These are phyloP conservation scores for Apogon talboti DNA, from an alignment of 2,797 vertebrate genomes.

Conservation along the genomic window DNA sequence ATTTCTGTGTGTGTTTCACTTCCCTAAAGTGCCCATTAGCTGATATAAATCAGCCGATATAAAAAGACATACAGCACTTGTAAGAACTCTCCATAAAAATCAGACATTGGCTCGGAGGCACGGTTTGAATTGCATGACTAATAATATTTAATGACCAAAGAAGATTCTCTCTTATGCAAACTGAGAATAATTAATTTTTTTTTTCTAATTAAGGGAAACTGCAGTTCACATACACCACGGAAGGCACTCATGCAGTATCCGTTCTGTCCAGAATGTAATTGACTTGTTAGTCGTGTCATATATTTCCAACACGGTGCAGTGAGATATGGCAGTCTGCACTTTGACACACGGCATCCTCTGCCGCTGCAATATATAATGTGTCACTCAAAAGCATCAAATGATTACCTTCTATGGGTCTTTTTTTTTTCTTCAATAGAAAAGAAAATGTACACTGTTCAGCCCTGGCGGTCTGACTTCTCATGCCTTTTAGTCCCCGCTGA, in stretches of 20 bases:
- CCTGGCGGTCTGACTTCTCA: background rate
- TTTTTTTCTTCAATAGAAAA: background rate
- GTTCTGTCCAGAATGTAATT: conserved; percentile 31
- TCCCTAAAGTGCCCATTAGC: conserved; percentile 17
- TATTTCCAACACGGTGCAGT: conserved; percentile 9
- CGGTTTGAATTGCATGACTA: conserved; percentile 74
- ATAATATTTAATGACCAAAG: conserved; percentile 76
- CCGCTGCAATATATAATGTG: background rate
- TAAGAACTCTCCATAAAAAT: conserved; percentile 34
- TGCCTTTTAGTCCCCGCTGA: background rate
- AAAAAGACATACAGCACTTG: conserved; percentile 5
- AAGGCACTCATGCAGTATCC: conserved; percentile 21
- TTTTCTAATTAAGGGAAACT: conserved; percentile 61
- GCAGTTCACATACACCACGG: conserved; percentile 32
- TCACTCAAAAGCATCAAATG: background rate
- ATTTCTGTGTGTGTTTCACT: background rate
- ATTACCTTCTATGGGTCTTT: background rate
- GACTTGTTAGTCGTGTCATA: conserved; percentile 23
- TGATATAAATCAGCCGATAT: conserved; percentile 13
- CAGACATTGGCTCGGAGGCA: conserved; percentile 64
- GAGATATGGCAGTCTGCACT: conserved; percentile 16
- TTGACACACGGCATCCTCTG: conserved; percentile 6
- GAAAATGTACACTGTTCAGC: background rate
- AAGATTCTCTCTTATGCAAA: conserved; percentile 69
- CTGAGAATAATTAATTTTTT: conserved; percentile 65